Conservation (phyloP, 2,888 invertebrate species). For the Leptura quadrifasciata region DNA sequence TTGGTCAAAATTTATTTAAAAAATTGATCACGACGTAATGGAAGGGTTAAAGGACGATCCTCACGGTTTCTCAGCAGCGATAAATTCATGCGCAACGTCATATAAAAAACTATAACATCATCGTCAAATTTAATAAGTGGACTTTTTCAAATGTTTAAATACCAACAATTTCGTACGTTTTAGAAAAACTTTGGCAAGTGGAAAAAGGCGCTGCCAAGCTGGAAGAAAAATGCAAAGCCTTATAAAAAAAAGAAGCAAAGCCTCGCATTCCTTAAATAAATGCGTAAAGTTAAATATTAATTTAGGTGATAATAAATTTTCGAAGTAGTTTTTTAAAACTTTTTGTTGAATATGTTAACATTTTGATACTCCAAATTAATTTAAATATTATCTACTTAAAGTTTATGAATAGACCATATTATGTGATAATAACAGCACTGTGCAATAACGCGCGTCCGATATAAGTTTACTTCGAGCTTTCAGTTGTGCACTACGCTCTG, state of each 20-base stretch:
- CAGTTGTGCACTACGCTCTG: background rate
- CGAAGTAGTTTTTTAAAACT: slow-evolving; percentile 25
- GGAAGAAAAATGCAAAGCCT: slow-evolving; percentile 24
- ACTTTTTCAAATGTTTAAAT: slow-evolving; percentile 30
- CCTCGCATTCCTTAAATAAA: slow-evolving; percentile 29
- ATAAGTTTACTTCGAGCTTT: background rate
- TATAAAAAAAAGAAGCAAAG: slow-evolving; percentile 27
- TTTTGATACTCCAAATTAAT: slow-evolving; percentile 4
- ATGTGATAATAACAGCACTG: slow-evolving; percentile 8
- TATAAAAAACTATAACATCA: slow-evolving; percentile 32
- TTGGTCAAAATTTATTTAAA: slow-evolving; percentile 33
- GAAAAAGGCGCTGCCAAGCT: slow-evolving; percentile 28
- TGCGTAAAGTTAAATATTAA: slow-evolving; percentile 30
- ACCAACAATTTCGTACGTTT: slow-evolving; percentile 12
- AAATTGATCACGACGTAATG: slow-evolving; percentile 13
- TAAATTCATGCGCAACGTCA: slow-evolving; percentile 20
- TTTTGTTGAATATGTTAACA: background rate
- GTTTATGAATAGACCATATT: background rate
- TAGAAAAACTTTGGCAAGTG: slow-evolving; percentile 28
- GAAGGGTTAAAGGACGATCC: slow-evolving; percentile 34
- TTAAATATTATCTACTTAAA: background rate
- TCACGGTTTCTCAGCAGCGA: slow-evolving; percentile 30
- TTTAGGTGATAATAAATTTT: slow-evolving; percentile 33
- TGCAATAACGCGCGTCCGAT: slow-evolving; percentile 32
- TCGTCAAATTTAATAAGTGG: slow-evolving; percentile 26